phyloP scores from a whole-genome alignment of 2,888 invertebrate genomes.

The Pachydiplax longipennis region DNA sequence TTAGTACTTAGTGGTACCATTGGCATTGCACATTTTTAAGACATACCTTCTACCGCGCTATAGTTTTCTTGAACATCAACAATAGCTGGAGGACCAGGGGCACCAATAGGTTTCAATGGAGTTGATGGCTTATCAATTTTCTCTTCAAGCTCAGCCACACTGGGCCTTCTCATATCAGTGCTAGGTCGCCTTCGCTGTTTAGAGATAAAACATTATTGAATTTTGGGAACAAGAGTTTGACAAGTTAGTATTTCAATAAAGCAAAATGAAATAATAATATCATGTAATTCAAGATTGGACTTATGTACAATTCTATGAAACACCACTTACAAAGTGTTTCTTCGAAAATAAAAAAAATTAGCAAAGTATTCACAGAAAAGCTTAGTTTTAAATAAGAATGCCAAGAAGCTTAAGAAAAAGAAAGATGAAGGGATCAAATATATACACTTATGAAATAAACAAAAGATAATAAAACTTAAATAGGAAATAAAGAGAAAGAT shows the following conservation, averaged over 20 bases:
- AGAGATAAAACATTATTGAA: constrained; percentile 20
- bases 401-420: constrained; percentile 54
- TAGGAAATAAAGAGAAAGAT: constrained; percentile 21
- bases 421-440: constrained; percentile 63
- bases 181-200: constrained; percentile 83
- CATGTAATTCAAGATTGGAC: neutral
- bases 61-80: constrained; percentile 94
- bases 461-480: constrained; percentile 38
- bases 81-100: constrained; percentile 86
- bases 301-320: neutral
- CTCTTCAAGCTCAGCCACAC: constrained; percentile 89
- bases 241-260: constrained; percentile 13
- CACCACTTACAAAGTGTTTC: constrained; percentile 45
- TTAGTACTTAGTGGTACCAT: neutral
- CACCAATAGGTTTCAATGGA: constrained; percentile 81
- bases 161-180: constrained; percentile 87
- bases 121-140: constrained; percentile 90
- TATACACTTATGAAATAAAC: constrained; percentile 53
- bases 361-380: constrained; percentile 45
- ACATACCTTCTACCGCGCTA: constrained; percentile 92
- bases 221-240: neutral
- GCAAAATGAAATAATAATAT: constrained; percentile 28
- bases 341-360: constrained; percentile 49
- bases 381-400: constrained; percentile 32
- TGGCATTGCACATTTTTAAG: neutral